A percentile compares a stretch with the other conserved stretches of the same genome.
These are phyloP conservation scores for Frieseomelitta varia DNA, from an alignment of 1,140 invertebrate genomes.

Conservation along the genomic window DNA sequence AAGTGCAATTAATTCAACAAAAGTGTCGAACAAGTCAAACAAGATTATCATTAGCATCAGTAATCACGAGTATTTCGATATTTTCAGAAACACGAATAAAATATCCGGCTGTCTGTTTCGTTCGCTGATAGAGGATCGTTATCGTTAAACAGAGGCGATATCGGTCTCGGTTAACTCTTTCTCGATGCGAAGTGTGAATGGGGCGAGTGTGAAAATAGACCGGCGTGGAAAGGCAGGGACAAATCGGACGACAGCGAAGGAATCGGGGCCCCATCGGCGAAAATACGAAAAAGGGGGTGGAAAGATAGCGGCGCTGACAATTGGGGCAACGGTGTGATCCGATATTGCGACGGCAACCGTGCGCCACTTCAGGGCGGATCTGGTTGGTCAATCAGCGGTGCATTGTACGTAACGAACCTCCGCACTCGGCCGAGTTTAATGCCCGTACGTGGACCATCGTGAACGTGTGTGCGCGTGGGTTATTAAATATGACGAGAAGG, in stretches of 20 bases:
- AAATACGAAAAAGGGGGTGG: constrained; percentile 54
- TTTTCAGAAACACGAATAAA: too few relatives aligned
- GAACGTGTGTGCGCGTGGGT: constrained; percentile 66
- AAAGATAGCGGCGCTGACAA: constrained; percentile 66
- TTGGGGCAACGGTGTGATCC: constrained; percentile 67
- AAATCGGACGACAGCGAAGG: constrained; percentile 59
- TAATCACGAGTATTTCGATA: too few relatives aligned
- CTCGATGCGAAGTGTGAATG: background rate
- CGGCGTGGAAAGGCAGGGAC: constrained; percentile 9
- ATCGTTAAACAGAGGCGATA: too few relatives aligned
- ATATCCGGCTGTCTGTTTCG: too few relatives aligned
- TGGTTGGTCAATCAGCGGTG: constrained; percentile 75
- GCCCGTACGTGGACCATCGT: constrained; percentile 65
- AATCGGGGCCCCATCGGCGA: constrained; percentile 42
- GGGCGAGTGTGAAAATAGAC: background rate
- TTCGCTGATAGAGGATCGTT: too few relatives aligned
- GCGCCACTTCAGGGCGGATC: constrained; percentile 72
- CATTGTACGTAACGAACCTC: constrained; percentile 77
- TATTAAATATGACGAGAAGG: constrained; percentile 69
- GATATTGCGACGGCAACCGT: constrained; percentile 67
- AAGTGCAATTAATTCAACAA: too few relatives aligned
- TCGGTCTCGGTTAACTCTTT: background rate
- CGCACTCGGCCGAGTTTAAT: constrained; percentile 72
- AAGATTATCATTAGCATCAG: too few relatives aligned
- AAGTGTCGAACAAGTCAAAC: too few relatives aligned